phyloP scores from a whole-genome alignment of 2,113 vertebrate species.

The Terrapene triunguis region DNA sequence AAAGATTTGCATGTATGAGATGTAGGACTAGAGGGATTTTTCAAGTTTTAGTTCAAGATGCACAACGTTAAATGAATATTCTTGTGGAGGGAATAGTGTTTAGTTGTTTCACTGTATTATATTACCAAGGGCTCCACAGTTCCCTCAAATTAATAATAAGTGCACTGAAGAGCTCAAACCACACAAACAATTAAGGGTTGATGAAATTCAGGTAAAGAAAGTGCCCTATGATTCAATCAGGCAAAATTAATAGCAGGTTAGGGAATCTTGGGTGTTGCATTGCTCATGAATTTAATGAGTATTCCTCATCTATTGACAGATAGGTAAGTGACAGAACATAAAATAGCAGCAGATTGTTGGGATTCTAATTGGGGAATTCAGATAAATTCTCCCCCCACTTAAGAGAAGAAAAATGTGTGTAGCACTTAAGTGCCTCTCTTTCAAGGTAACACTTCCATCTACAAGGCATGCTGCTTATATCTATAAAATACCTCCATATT shows the following conservation, averaged over 20 bases:
- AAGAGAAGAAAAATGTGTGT: background rate
- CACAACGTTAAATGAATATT: constrained; percentile 12
- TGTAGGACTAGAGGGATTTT: background rate
- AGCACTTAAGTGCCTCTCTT: background rate
- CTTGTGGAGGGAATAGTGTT: background rate
- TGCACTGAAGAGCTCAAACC: background rate
- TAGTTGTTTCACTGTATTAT: background rate
- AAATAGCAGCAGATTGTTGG: background rate
- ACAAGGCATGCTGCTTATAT: constrained; percentile 24
- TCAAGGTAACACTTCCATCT: constrained; percentile 1
- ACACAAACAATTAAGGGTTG: background rate
- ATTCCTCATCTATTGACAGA: background rate
- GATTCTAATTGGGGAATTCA: background rate
- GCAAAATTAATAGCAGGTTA: background rate
- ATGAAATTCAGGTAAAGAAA: background rate
- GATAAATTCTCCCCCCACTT: background rate
- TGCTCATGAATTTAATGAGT: background rate
- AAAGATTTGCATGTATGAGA: background rate
- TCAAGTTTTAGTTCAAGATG: background rate
- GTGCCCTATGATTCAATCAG: background rate
- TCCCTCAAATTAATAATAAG: constrained; percentile 19
- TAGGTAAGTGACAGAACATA: background rate
- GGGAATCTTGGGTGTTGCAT: background rate
- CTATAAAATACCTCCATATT: constrained; percentile 28
- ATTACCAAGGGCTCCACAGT: background rate